Percentiles rank a stretch among this genome's conserved stretches.
Evolutionary conservation across 2,797 vertebrate species (phyloP).

Genomic region (Rhinoraja longicauda): DNA sequence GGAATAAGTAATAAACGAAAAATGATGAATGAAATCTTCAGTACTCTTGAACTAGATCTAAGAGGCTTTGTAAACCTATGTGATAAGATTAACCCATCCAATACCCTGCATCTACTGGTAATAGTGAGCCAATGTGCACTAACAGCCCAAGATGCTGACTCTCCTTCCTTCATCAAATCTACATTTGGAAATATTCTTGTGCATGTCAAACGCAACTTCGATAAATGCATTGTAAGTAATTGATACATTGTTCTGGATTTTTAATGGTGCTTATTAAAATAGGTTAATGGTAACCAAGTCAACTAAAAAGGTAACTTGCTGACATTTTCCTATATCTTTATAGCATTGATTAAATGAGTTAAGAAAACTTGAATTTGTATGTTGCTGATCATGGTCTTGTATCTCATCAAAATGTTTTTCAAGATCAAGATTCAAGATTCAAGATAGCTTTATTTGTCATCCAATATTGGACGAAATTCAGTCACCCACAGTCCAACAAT

Average conservation of each 20-base stretch:
- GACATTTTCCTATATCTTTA: not conserved
- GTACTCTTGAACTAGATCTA: constrained; percentile 47
- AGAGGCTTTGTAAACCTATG: constrained; percentile 46
- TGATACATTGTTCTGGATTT: constrained; percentile 1
- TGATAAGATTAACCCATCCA: constrained; percentile 41
- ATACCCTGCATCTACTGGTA: constrained; percentile 49
- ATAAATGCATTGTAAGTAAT: constrained; percentile 48
- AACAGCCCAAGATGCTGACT: constrained; percentile 38
- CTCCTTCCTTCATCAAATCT: constrained; percentile 44
- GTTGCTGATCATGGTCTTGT: no score
- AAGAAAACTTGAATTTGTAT: no score
- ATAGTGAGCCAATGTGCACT: constrained; percentile 43
- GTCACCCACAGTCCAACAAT: no score
- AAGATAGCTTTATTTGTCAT: no score
- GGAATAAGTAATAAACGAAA: not conserved
- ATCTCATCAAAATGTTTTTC: no score
- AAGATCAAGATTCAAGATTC: no score
- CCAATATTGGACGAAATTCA: no score
- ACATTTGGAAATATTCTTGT: constrained; percentile 46
- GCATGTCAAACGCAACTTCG: constrained; percentile 50
- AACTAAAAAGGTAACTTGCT: not conserved
- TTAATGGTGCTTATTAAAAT: not conserved
- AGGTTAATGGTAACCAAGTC: not conserved
- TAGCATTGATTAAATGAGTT: not conserved
- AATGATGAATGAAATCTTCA: constrained; percentile 43